These are phyloP conservation scores for Odontocerum albicorne DNA, from an alignment of 2,888 invertebrate species.

Conservation along the genomic window DNA sequence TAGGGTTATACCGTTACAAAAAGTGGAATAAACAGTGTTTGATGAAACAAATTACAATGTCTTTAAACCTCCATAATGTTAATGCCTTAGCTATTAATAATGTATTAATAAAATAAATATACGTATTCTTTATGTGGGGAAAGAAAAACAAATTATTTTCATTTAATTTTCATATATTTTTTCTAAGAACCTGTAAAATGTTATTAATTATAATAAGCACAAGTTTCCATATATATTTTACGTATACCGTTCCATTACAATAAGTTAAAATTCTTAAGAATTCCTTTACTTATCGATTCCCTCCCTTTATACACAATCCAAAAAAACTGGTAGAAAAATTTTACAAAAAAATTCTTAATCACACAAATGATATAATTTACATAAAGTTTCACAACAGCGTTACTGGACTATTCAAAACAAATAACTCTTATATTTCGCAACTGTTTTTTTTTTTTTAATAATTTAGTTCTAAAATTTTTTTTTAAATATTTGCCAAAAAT, in stretches of 20 bases:
- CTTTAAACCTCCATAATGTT: too few species aligned
- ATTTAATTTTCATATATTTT: conserved; percentile 30
- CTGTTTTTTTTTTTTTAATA: too few species aligned
- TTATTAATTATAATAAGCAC: conserved; percentile 30
- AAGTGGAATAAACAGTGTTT: too few species aligned
- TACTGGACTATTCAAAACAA: too few species aligned
- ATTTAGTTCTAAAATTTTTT: too few species aligned
- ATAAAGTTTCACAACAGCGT: not conserved
- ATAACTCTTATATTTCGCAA: too few species aligned
- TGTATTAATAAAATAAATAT: too few species aligned
- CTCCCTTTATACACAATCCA: conserved; percentile 3
- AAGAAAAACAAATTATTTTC: conserved; percentile 8
- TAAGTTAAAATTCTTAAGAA: conserved; percentile 29
- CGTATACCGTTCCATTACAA: conserved; percentile 33
- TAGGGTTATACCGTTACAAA: too few species aligned
- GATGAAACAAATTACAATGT: too few species aligned
- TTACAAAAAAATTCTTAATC: not conserved
- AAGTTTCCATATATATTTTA: conserved; percentile 29
- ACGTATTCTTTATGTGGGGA: too few species aligned
- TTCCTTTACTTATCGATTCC: conserved; percentile 2
- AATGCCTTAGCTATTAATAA: too few species aligned
- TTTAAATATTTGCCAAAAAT: too few species aligned
- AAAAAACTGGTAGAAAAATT: conserved; percentile 4
- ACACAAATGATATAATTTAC: not conserved
- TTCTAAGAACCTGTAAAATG: conserved; percentile 36